Evolutionary conservation across 2,888 invertebrate genomes (phyloP).

Genomic region (Bimastos eiseni): DNA sequence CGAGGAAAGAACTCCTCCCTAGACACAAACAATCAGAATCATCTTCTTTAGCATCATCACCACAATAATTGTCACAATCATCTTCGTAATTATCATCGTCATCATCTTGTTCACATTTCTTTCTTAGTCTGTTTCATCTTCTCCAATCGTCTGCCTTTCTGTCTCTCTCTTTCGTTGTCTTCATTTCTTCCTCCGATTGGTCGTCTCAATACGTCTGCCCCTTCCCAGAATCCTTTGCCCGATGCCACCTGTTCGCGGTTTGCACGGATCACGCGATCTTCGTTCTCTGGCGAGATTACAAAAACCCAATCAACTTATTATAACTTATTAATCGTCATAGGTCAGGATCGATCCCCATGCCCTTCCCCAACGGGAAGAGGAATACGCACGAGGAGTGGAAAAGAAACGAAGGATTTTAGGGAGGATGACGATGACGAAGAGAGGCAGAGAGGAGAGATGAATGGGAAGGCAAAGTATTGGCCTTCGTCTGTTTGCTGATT

Average conservation of each 20-base stretch:
- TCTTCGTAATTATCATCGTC: background rate
- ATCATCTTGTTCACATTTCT: background rate
- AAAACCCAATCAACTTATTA: background rate
- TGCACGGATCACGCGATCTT: background rate
- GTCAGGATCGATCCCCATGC: background rate
- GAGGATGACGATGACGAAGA: no score
- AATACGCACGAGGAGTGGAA: no score
- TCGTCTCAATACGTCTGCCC: background rate
- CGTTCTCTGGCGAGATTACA: conserved; percentile 13
- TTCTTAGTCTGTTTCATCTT: background rate
- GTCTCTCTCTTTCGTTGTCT: background rate
- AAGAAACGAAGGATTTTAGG: no score
- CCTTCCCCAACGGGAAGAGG: background rate
- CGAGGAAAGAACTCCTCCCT: background rate
- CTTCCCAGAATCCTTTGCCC: conserved; percentile 6
- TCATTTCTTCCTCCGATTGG: background rate
- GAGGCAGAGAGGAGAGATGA: background rate
- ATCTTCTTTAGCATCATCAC: no score
- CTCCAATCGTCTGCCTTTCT: background rate
- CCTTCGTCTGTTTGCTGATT: background rate
- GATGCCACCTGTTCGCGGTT: conserved; percentile 2
- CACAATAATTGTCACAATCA: background rate
- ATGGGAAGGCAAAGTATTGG: background rate
- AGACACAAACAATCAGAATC: background rate
- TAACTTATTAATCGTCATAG: background rate